phyloP scores from a whole-genome alignment of 1,140 invertebrate species.

The Stenopsyche tienmushanensis region DNA sequence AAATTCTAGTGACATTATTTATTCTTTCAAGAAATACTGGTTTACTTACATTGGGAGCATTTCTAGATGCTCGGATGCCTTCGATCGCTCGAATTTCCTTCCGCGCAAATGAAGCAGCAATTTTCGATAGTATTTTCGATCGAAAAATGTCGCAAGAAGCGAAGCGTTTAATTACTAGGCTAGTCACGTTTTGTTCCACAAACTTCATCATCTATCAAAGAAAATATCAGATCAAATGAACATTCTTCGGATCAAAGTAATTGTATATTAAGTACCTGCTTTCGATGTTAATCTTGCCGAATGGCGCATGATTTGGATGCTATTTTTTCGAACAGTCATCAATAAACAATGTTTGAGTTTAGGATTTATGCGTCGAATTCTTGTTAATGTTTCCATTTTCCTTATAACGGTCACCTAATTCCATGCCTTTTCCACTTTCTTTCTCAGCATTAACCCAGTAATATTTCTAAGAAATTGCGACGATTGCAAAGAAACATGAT shows the following conservation, averaged over 20 bases:
- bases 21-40: neutral
- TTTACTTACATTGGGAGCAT: too few relatives aligned
- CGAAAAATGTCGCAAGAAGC: too few relatives aligned
- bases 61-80: too few relatives aligned
- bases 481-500: neutral
- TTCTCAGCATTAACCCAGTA: slow-evolving; percentile 11
- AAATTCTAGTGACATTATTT: neutral
- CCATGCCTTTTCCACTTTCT: slow-evolving; percentile 6
- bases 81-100: too few relatives aligned
- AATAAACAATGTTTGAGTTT: neutral
- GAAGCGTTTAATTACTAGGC: too few relatives aligned
- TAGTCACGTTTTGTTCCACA: neutral
- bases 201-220: neutral
- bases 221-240: neutral
- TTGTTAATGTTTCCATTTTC: neutral
- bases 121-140: too few relatives aligned
- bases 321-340: neutral
- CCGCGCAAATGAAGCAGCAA: too few relatives aligned
- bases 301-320: too few relatives aligned
- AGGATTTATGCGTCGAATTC: neutral
- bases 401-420: neutral
- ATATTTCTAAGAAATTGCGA: slow-evolving; percentile 4
- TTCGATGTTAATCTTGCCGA: too few relatives aligned
- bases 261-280: neutral
- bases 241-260: neutral